These are phyloP conservation scores for Aphis gossypii DNA, from an alignment of 1,140 invertebrate genomes.

Conservation along the genomic window DNA sequence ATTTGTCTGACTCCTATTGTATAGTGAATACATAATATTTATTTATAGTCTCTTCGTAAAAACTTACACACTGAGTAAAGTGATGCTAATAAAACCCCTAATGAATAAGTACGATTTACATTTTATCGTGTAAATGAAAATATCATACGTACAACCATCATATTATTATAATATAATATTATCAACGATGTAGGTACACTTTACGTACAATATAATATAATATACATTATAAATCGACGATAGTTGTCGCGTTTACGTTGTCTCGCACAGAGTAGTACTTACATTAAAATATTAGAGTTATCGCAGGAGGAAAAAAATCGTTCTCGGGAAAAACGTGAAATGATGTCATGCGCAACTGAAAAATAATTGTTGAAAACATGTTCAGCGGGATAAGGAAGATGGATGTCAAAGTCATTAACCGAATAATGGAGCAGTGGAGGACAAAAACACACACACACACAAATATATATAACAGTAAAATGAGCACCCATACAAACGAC, in stretches of 20 bases:
- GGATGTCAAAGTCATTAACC: slow-evolving; percentile 27
- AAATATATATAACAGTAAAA: background rate
- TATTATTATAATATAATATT: background rate
- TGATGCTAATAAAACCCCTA: background rate
- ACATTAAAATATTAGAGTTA: background rate
- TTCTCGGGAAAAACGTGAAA: slow-evolving; percentile 34
- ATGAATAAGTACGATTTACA: background rate
- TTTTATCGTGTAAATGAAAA: background rate
- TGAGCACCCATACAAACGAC: background rate
- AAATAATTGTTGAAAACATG: slow-evolving; percentile 46
- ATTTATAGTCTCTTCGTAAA: background rate
- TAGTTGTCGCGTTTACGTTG: background rate
- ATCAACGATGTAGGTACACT: background rate
- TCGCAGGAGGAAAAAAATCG: background rate
- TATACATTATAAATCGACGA: background rate
- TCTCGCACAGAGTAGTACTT: background rate
- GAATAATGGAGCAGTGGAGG: background rate
- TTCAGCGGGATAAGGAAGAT: slow-evolving; percentile 2
- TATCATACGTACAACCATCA: background rate
- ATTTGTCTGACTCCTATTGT: too few relatives aligned
- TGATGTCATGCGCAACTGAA: slow-evolving; percentile 40
- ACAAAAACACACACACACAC: background rate
- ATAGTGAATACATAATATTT: background rate
- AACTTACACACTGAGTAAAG: background rate
- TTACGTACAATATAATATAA: background rate